Percentiles rank a stretch among this genome's conserved stretches.
phyloP scores from a whole-genome alignment of 2,797 vertebrate genomes.

The Sebastiscus tertius region DNA sequence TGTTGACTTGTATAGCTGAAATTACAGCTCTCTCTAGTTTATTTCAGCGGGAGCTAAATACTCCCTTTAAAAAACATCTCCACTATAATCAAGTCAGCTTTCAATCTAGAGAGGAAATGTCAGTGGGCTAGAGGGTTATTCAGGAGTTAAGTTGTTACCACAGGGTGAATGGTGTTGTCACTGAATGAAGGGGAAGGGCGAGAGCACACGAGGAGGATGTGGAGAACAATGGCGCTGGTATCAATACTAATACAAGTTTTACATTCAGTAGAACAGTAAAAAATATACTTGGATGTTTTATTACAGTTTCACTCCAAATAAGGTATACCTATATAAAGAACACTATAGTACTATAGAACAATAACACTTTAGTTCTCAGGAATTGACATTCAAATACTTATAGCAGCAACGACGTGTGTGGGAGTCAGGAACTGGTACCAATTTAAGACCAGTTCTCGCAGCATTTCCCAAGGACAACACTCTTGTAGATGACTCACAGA shows the following conservation, averaged over 20 bases:
- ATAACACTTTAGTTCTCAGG: neutral
- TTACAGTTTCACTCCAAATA: neutral
- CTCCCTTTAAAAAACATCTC: constrained; percentile 31
- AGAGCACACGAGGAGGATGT: neutral
- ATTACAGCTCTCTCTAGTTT: constrained; percentile 30
- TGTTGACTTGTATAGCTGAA: constrained; percentile 15
- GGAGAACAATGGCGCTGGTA: neutral
- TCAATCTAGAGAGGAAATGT: constrained; percentile 45
- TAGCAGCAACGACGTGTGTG: neutral
- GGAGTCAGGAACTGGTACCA: neutral
- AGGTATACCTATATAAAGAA: neutral
- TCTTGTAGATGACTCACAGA: constrained; percentile 8
- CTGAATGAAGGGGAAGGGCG: neutral
- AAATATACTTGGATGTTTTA: neutral
- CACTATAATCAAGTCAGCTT: constrained; percentile 53
- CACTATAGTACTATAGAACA: neutral
- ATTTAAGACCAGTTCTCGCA: neutral
- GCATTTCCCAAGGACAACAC: neutral
- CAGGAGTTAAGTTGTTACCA: constrained; percentile 4
- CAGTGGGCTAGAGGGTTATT: neutral
- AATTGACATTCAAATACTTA: neutral
- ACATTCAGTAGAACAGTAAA: neutral
- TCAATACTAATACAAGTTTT: neutral
- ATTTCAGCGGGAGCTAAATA: constrained; percentile 12
- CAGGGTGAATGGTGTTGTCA: neutral